Conservation (phyloP, 2,797 vertebrate genomes). For the Pipistrellus pipistrellus region DNA sequence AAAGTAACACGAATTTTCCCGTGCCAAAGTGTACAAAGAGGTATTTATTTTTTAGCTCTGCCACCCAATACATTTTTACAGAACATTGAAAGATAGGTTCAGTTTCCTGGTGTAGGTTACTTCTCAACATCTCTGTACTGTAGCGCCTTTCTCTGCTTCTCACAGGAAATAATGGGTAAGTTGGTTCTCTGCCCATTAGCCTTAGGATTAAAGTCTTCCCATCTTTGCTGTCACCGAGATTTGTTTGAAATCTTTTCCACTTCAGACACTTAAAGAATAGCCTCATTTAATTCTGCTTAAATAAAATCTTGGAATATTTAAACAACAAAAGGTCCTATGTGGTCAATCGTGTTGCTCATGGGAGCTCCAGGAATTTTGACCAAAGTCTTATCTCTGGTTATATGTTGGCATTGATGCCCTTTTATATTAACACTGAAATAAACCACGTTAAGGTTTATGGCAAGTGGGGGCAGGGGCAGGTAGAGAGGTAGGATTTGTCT, state of each 20-base stretch:
- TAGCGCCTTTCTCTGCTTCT: neutral
- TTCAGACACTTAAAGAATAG: neutral
- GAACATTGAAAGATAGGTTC: neutral
- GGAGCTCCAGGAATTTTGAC: neutral
- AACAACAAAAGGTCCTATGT: neutral
- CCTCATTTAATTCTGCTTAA: neutral
- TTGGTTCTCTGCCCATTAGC: neutral
- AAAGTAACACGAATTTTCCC: slow-evolving; percentile 14
- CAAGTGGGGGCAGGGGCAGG: neutral
- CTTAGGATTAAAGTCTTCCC: neutral
- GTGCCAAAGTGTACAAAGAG: neutral
- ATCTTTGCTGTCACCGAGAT: neutral
- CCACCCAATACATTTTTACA: neutral
- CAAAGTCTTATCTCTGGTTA: neutral
- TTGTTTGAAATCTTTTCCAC: slow-evolving; percentile 40
- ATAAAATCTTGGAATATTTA: neutral
- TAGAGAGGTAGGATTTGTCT: neutral
- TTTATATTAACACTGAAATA: slow-evolving; percentile 45
- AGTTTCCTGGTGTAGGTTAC: neutral
- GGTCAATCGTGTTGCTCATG: neutral
- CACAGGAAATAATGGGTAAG: neutral
- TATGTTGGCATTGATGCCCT: neutral
- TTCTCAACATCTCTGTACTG: neutral
- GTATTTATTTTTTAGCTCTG: slow-evolving; percentile 32
- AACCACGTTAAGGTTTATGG: neutral